Percentiles rank a stretch among this genome's conserved stretches.
These are phyloP conservation scores for Sapayoa aenigma DNA, from an alignment of 2,113 vertebrate species.

Conservation along the genomic window DNA sequence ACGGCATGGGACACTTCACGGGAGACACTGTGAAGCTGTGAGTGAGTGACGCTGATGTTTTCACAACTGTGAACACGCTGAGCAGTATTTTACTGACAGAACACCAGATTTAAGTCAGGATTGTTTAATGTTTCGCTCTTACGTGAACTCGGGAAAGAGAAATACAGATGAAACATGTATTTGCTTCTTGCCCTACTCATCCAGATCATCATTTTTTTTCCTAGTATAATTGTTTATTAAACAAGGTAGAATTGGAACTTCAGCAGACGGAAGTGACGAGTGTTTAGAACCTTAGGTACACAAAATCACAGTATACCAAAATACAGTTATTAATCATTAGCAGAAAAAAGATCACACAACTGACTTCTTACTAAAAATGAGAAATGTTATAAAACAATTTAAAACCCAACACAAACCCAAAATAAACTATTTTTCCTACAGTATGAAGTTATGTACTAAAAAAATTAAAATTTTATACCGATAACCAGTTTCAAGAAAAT, in stretches of 20 bases:
- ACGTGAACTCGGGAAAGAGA: background rate
- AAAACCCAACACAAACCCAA: background rate
- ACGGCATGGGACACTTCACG: fast-evolving
- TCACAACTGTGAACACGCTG: fast-evolving
- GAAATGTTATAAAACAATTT: background rate
- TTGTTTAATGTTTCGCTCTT: background rate
- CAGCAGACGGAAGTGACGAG: background rate
- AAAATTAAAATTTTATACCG: background rate
- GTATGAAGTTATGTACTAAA: background rate
- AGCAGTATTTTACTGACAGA: background rate
- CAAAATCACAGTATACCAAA: background rate
- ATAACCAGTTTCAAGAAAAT: background rate
- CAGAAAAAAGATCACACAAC: background rate
- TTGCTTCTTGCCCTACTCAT: background rate
- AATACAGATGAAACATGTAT: background rate
- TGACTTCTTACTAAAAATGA: background rate
- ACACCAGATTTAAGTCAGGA: background rate
- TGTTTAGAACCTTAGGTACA: background rate
- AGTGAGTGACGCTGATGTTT: fast-evolving
- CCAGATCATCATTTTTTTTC: background rate
- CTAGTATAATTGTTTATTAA: background rate
- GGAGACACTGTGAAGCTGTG: background rate
- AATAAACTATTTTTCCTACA: background rate
- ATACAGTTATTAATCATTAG: background rate
- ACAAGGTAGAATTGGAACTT: background rate